Evolutionary conservation across 1,140 invertebrate genomes (phyloP).

Genomic region (Drosophila kanapiae): DNA sequence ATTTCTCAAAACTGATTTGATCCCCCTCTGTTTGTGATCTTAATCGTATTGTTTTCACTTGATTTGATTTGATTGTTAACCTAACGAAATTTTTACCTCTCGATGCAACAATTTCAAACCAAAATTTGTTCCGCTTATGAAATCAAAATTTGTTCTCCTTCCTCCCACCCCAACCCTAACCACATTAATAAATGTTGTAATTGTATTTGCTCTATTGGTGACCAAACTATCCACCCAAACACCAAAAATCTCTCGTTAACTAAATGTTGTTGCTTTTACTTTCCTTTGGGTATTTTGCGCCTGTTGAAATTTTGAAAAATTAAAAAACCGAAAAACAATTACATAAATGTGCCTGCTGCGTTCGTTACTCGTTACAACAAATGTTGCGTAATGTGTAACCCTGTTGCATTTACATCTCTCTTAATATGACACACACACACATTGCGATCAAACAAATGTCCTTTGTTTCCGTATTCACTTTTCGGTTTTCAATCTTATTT

Average conservation of each 20-base stretch:
- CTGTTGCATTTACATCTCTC: constrained; percentile 75
- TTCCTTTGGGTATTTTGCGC: constrained; percentile 76
- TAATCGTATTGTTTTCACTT: constrained; percentile 40
- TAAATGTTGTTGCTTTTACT: constrained; percentile 81
- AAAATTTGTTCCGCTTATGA: constrained; percentile 52
- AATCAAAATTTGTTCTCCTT: constrained; percentile 53
- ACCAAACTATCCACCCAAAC: constrained; percentile 64
- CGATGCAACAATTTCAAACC: constrained; percentile 57
- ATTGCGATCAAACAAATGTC: constrained; percentile 59
- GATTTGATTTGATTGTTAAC: constrained; percentile 37
- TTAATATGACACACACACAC: constrained; percentile 66
- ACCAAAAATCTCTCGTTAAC: constrained; percentile 67
- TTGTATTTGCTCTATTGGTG: constrained; percentile 80
- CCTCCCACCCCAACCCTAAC: constrained; percentile 44
- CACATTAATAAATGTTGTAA: constrained; percentile 81
- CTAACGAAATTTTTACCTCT: constrained; percentile 38
- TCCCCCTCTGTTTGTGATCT: constrained; percentile 36
- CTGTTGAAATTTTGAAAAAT: constrained; percentile 66
- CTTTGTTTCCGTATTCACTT: constrained; percentile 47
- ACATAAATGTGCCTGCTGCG: constrained; percentile 80
- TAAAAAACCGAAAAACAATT: constrained; percentile 52
- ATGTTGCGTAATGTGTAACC: constrained; percentile 77
- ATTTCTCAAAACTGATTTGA: constrained; percentile 50
- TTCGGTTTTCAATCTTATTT: constrained; percentile 51
- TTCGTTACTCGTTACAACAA: constrained; percentile 79